Evolutionary conservation across 2,797 vertebrate genomes (phyloP).

Genomic region (Rhynchotus rufescens): DNA sequence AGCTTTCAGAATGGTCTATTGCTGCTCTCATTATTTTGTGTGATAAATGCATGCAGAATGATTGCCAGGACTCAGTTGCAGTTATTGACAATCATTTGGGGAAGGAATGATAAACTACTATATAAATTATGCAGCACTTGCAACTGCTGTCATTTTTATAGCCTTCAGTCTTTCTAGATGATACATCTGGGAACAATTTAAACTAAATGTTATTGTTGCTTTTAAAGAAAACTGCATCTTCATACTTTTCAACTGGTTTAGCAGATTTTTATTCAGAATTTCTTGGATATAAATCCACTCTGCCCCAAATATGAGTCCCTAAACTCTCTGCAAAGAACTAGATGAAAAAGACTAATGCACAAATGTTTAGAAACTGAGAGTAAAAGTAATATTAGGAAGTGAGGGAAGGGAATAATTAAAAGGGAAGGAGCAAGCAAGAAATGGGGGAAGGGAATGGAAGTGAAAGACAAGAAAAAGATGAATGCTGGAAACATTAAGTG

Average conservation of each 20-base stretch:
- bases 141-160: neutral
- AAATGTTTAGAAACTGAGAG: neutral
- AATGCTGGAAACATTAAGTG: neutral
- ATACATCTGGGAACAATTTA: slow-evolving; percentile 8
- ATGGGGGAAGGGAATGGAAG: slow-evolving; percentile 1
- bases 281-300: neutral
- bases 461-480: neutral
- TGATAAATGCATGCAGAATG: neutral
- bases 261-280: neutral
- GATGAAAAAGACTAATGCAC: neutral
- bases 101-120: neutral
- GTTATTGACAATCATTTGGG: neutral
- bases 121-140: neutral
- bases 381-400: neutral
- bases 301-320: neutral
- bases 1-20: neutral
- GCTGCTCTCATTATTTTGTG: neutral
- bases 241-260: neutral
- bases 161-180: neutral
- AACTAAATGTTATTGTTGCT: neutral
- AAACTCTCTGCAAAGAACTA: neutral
- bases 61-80: neutral
- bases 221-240: neutral
- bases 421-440: neutral
- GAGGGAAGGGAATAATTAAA: neutral